Evolutionary conservation across 2,113 vertebrate species (phyloP).

Genomic region (Trichechus manatus): DNA sequence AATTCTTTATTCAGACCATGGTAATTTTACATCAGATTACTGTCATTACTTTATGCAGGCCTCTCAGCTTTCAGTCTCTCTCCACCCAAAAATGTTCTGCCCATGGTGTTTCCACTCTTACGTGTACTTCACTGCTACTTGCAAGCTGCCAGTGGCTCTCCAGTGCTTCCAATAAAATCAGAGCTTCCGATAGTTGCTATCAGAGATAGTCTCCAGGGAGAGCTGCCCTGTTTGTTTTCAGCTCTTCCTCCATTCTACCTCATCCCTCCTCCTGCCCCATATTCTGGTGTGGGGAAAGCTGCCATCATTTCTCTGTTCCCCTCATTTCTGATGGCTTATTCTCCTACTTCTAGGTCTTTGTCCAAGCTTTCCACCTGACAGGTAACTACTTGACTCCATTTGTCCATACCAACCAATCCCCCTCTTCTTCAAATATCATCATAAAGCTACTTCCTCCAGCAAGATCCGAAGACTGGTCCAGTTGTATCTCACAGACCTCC

Average conservation of each 20-base stretch:
- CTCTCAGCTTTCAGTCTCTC: neutral
- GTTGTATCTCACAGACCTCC: neutral
- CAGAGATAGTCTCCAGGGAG: neutral
- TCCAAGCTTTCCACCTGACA: neutral
- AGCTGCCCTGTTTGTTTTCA: neutral
- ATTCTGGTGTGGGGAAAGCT: fast-evolving
- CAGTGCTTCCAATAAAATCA: neutral
- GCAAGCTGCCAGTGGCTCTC: neutral
- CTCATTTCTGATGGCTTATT: constrained; percentile 7
- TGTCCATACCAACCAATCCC: neutral
- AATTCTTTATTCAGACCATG: neutral
- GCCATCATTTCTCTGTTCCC: neutral
- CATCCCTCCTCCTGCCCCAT: neutral
- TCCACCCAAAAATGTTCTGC: neutral
- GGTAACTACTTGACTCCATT: neutral
- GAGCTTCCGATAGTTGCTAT: neutral
- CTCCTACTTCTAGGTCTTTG: neutral
- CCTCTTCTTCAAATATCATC: neutral
- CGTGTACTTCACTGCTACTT: neutral
- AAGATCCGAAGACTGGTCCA: neutral
- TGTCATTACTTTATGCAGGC: neutral
- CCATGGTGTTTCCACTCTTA: neutral
- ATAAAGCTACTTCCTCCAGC: neutral
- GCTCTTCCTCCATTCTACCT: neutral
- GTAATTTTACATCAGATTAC: neutral